Percentiles rank a stretch among this genome's conserved stretches.
These are phyloP conservation scores for Pogonus chalceus DNA, from an alignment of 1,140 invertebrate species.

Conservation along the genomic window DNA sequence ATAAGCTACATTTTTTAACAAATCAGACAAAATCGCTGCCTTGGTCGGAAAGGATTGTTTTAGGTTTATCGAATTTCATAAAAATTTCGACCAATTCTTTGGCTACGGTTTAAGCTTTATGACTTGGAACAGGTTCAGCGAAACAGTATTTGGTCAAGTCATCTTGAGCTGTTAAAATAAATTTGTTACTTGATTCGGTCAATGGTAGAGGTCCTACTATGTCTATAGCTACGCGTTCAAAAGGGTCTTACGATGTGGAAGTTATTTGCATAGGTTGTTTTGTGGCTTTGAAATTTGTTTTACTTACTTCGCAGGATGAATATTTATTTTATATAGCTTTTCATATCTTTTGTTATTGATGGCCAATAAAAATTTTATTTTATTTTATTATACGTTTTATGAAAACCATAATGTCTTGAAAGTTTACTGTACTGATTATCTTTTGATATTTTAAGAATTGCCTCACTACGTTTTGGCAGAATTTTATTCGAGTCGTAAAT, in stretches of 20 bases:
- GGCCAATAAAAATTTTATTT: slow-evolving; percentile 30
- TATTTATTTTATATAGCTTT: slow-evolving; percentile 27
- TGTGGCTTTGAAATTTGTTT: slow-evolving; percentile 25
- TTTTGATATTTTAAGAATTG: slow-evolving; percentile 24
- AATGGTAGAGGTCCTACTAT: slow-evolving; percentile 24
- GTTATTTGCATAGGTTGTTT: slow-evolving; percentile 33
- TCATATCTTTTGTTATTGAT: slow-evolving; percentile 30
- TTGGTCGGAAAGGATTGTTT: slow-evolving; percentile 28
- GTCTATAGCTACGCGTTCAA: slow-evolving; percentile 25
- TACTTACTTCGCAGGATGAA: slow-evolving; percentile 29
- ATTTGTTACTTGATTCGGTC: slow-evolving; percentile 17
- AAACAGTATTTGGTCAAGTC: slow-evolving; percentile 27
- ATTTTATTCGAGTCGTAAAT: slow-evolving; percentile 20
- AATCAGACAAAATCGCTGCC: slow-evolving; percentile 25
- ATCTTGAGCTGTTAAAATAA: slow-evolving; percentile 24
- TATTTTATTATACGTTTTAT: slow-evolving; percentile 29
- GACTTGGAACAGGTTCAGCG: slow-evolving; percentile 23
- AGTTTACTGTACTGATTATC: slow-evolving; percentile 27
- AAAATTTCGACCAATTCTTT: slow-evolving; percentile 19
- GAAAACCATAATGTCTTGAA: slow-evolving; percentile 28
- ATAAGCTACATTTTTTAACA: slow-evolving; percentile 22
- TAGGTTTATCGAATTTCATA: slow-evolving; percentile 27
- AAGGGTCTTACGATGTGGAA: slow-evolving; percentile 24
- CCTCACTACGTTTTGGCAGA: slow-evolving; percentile 16
- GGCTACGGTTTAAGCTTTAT: slow-evolving; percentile 26